A percentile compares a stretch with the other conserved stretches of the same genome.
These are phyloP conservation scores for Zeugodacus cucurbitae DNA, from an alignment of 1,140 invertebrate species.

Conservation along the genomic window DNA sequence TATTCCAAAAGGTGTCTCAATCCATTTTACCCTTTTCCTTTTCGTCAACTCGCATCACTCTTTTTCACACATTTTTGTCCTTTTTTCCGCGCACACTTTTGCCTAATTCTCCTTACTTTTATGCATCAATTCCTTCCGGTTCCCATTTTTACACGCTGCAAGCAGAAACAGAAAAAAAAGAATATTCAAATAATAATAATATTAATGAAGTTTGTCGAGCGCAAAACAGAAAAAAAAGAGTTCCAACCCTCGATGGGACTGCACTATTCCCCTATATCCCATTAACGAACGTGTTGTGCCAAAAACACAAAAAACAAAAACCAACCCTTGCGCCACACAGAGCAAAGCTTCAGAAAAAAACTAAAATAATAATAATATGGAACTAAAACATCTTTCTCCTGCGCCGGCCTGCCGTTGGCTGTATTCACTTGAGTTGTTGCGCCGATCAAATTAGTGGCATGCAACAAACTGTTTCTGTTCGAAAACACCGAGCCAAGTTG, in stretches of 20 bases:
- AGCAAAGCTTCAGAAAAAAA: neutral
- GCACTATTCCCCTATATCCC: neutral
- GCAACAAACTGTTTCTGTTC: conserved; percentile 14
- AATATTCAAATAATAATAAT: neutral
- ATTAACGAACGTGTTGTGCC: neutral
- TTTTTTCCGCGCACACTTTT: conserved; percentile 1
- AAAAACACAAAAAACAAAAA: neutral
- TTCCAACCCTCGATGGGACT: neutral
- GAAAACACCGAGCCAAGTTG: neutral
- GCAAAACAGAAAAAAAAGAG: neutral
- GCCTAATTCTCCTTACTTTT: neutral
- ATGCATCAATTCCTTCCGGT: conserved; percentile 11
- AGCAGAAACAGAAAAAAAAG: neutral
- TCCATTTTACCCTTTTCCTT: neutral
- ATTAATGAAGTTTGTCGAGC: neutral
- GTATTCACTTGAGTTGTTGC: neutral
- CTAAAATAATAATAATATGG: neutral
- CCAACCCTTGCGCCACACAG: neutral
- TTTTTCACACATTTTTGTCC: neutral
- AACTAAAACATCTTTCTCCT: neutral
- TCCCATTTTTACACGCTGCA: neutral
- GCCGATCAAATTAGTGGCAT: conserved; percentile 31
- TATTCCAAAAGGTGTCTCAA: neutral
- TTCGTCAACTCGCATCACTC: neutral
- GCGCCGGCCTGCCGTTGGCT: neutral